Evolutionary conservation across 1,140 invertebrate species (phyloP).

Genomic region (Dermatophagoides farinae): DNA sequence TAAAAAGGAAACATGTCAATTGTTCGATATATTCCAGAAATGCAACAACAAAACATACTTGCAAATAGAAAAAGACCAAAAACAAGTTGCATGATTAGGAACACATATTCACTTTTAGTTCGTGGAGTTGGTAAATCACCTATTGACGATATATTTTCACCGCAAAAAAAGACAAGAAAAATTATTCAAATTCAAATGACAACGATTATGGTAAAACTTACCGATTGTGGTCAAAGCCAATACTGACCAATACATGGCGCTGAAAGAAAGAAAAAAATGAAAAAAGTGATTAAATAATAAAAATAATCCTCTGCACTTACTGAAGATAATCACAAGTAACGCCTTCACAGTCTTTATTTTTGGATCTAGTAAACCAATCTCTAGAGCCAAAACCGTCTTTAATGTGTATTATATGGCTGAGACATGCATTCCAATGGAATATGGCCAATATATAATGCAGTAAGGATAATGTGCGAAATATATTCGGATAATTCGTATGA

Average conservation of each 20-base stretch:
- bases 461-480: constrained; percentile 73
- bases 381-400: constrained; percentile 76
- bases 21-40: not conserved
- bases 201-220: too few relatives aligned
- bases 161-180: too few relatives aligned
- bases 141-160: not conserved
- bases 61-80: constrained; percentile 76
- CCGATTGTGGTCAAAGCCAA: constrained; percentile 72
- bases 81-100: constrained; percentile 67
- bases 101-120: constrained; percentile 72
- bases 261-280: not conserved
- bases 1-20: not conserved
- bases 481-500: constrained; percentile 95
- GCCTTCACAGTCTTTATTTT: constrained; percentile 46
- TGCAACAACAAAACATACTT: constrained; percentile 30
- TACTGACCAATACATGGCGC: constrained; percentile 92
- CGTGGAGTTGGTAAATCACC: constrained; percentile 40
- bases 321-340: constrained; percentile 85
- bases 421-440: constrained; percentile 98
- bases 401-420: constrained; percentile 86
- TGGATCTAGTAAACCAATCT: constrained; percentile 51
- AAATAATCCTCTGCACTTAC: not conserved
- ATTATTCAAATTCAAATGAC: too few relatives aligned
- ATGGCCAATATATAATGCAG: constrained; percentile 92
- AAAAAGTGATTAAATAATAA: not conserved